Conservation (phyloP, 92 coral and sea anemone species). For the Parazoanthus atlanticus region DNA sequence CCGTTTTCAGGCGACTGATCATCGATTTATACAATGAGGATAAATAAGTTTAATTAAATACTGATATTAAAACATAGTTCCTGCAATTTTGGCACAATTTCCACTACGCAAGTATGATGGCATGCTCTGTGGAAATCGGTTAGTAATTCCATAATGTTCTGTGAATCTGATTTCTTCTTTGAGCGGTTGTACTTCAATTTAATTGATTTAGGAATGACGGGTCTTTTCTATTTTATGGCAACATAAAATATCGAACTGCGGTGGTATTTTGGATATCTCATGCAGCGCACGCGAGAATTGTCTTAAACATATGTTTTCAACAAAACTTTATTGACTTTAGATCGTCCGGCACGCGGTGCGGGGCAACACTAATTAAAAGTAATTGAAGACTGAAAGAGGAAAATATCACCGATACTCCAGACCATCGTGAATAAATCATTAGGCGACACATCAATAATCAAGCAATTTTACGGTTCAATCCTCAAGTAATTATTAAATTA, state of each 20-base stretch:
- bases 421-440: constrained; percentile 22
- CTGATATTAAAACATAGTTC: too few species aligned
- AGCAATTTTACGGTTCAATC: constrained; percentile 28
- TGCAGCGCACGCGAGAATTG: not conserved
- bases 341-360: not conserved
- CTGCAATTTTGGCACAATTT: too few species aligned
- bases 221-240: not conserved
- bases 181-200: not conserved
- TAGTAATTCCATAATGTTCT: too few species aligned
- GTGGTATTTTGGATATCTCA: not conserved
- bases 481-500: constrained; percentile 38
- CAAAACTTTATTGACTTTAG: constrained; percentile 4
- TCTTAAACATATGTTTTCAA: not conserved
- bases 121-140: too few species aligned
- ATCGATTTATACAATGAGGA: not conserved
- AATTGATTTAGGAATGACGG: not conserved
- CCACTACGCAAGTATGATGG: too few species aligned
- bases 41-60: too few species aligned
- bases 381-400: not conserved
- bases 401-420: not conserved
- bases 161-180: not conserved
- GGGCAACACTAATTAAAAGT: not conserved
- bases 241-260: not conserved
- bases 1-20: not conserved
- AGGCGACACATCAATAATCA: constrained; percentile 26